Percentiles rank a stretch among this genome's conserved stretches.
Evolutionary conservation across 2,113 vertebrate genomes (phyloP).

Genomic region (Galemys pyrenaicus): DNA sequence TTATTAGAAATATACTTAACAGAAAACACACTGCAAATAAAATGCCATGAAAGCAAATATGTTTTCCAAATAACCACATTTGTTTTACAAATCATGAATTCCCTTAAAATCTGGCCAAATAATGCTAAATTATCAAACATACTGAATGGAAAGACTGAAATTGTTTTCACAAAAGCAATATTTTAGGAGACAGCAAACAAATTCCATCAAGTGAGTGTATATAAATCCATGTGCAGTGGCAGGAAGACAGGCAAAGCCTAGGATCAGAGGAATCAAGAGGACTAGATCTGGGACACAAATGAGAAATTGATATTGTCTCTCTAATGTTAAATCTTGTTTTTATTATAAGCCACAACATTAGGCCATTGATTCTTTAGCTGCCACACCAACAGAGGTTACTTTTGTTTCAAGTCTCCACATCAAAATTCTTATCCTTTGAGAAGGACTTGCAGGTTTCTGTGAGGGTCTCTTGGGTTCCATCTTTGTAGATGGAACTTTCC

Average conservation of each 20-base stretch:
- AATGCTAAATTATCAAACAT: slow-evolving; percentile 4
- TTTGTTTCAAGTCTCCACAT: slow-evolving; percentile 21
- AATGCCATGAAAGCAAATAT: slow-evolving; percentile 35
- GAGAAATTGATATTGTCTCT: slow-evolving; percentile 43
- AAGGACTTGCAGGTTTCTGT: not conserved
- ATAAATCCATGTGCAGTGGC: not conserved
- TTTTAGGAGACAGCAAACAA: not conserved
- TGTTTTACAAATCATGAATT: slow-evolving; percentile 55
- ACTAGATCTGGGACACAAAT: slow-evolving; percentile 44
- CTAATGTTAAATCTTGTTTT: slow-evolving; percentile 49
- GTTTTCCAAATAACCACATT: slow-evolving; percentile 52
- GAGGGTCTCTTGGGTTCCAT: not conserved
- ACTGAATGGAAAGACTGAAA: not conserved
- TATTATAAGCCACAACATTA: slow-evolving; percentile 26
- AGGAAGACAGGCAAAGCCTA: slow-evolving; percentile 37
- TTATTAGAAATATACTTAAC: slow-evolving; percentile 63
- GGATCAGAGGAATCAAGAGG: slow-evolving; percentile 46
- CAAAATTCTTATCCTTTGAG: slow-evolving; percentile 10
- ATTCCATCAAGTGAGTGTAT: not conserved
- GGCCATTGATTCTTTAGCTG: slow-evolving; percentile 38
- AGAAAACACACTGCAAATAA: slow-evolving; percentile 54
- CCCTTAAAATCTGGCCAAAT: slow-evolving; percentile 12
- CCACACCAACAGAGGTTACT: not conserved
- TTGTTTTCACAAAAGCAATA: slow-evolving; percentile 48
- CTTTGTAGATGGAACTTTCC: not conserved